Percentiles rank a stretch among this genome's conserved stretches.
Evolutionary conservation across 2,888 invertebrate genomes (phyloP).

Genomic region (Calameuta filiformis): DNA sequence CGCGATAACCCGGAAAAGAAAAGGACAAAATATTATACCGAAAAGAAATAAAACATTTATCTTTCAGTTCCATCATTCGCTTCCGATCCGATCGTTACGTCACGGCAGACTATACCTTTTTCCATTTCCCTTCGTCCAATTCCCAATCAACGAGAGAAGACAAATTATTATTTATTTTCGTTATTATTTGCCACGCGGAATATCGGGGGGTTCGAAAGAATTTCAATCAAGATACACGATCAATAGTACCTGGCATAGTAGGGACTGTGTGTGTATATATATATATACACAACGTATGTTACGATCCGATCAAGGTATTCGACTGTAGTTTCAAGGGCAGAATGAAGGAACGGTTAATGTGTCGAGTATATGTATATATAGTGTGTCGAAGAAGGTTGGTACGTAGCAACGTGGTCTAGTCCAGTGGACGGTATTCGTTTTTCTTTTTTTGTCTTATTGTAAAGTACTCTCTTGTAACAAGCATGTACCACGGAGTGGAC

Average conservation of each 20-base stretch:
- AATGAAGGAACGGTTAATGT: background rate
- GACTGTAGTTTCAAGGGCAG: background rate
- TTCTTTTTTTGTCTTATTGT: background rate
- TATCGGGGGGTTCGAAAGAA: background rate
- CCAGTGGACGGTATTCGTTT: background rate
- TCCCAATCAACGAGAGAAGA: background rate
- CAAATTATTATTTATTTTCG: background rate
- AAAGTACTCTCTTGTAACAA: background rate
- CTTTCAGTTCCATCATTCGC: background rate
- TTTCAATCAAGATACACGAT: background rate
- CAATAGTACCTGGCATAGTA: background rate
- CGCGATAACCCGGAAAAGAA: background rate
- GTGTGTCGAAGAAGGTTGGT: background rate
- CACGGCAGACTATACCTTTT: background rate
- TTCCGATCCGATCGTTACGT: background rate
- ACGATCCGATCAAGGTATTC: background rate
- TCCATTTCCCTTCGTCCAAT: background rate
- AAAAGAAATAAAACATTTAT: background rate
- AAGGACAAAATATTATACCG: background rate
- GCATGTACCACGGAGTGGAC: constrained; percentile 4
- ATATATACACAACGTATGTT: background rate
- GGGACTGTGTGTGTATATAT: background rate
- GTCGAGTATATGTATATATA: background rate
- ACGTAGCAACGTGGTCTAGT: background rate
- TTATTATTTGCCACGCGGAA: background rate